Percentiles rank a stretch among this genome's conserved stretches.
phyloP scores from a whole-genome alignment of 2,888 invertebrate genomes.

The Scaeva pyrastri region DNA sequence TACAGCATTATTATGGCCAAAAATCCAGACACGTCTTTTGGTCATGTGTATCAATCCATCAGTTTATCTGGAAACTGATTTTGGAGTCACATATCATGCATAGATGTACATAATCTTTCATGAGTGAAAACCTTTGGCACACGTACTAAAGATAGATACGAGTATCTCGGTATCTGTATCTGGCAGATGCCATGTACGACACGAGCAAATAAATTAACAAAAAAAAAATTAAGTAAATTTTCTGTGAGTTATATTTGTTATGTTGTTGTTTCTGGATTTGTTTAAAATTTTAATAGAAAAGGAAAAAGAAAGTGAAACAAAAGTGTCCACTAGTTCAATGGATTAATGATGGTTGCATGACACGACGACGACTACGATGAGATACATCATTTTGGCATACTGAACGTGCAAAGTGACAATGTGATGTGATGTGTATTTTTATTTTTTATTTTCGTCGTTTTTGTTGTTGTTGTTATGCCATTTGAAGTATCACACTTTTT shows the following conservation, averaged over 20 bases:
- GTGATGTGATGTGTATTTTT: background rate
- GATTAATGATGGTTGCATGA: slow-evolving; percentile 46
- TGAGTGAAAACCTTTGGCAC: slow-evolving; percentile 67
- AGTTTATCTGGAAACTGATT: slow-evolving; percentile 18
- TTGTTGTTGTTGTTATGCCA: slow-evolving; percentile 55
- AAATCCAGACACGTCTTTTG: slow-evolving; percentile 36
- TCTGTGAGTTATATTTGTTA: slow-evolving; percentile 40
- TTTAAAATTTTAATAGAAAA: slow-evolving; percentile 56
- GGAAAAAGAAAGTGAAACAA: slow-evolving; percentile 73
- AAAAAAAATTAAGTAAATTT: slow-evolving; percentile 32
- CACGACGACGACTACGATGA: slow-evolving; percentile 1
- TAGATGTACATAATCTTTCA: slow-evolving; percentile 27
- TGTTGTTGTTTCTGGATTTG: background rate
- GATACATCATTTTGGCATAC: slow-evolving; percentile 33
- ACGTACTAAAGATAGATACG: slow-evolving; percentile 10
- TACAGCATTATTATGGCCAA: slow-evolving; percentile 18
- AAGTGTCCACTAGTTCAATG: slow-evolving; percentile 52
- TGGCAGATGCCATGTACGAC: slow-evolving; percentile 18
- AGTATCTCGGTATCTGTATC: too few species aligned
- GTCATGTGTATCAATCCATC: slow-evolving; percentile 11
- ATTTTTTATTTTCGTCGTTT: background rate
- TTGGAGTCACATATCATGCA: slow-evolving; percentile 9
- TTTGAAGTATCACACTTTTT: slow-evolving; percentile 41
- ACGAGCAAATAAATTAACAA: slow-evolving; percentile 28
- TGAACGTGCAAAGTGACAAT: slow-evolving; percentile 50